phyloP scores from a whole-genome alignment of 2,888 invertebrate species.

The Parelbella ahira region DNA sequence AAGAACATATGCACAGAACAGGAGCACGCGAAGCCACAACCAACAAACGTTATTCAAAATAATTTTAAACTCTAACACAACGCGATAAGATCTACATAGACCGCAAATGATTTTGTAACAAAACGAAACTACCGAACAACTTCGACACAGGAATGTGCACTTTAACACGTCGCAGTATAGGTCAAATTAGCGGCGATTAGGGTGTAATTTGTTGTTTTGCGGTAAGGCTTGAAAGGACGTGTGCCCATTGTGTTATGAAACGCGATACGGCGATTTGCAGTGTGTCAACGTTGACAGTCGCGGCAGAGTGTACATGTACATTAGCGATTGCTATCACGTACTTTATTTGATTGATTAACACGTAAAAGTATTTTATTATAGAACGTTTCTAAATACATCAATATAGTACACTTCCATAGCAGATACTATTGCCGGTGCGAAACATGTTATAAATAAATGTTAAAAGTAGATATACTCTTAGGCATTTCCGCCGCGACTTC shows the following conservation, averaged over 20 bases:
- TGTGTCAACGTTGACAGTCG: slow-evolving; percentile 13
- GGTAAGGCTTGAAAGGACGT: slow-evolving; percentile 37
- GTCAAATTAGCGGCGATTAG: slow-evolving; percentile 44
- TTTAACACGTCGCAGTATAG: slow-evolving; percentile 48
- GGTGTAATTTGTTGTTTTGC: slow-evolving; percentile 35
- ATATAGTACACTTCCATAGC: no score
- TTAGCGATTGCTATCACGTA: slow-evolving; percentile 10
- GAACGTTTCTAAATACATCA: no score
- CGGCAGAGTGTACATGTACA: slow-evolving; percentile 16
- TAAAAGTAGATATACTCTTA: no score
- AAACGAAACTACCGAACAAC: slow-evolving; percentile 33
- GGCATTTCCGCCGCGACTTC: no score
- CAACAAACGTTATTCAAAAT: slow-evolving; percentile 15
- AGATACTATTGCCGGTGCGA: no score
- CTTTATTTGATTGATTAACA: no score
- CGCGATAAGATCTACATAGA: slow-evolving; percentile 25
- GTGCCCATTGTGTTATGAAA: slow-evolving; percentile 38
- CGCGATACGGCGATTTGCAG: slow-evolving; percentile 28
- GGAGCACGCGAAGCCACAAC: slow-evolving; percentile 26
- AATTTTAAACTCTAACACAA: slow-evolving; percentile 29
- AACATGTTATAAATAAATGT: no score
- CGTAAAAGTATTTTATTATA: no score
- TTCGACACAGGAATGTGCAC: slow-evolving; percentile 48
- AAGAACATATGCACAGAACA: slow-evolving; percentile 32
- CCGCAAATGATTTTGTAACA: slow-evolving; percentile 25